Conservation (phyloP, 2,113 vertebrate genomes). For the Lanius collurio region DNA sequence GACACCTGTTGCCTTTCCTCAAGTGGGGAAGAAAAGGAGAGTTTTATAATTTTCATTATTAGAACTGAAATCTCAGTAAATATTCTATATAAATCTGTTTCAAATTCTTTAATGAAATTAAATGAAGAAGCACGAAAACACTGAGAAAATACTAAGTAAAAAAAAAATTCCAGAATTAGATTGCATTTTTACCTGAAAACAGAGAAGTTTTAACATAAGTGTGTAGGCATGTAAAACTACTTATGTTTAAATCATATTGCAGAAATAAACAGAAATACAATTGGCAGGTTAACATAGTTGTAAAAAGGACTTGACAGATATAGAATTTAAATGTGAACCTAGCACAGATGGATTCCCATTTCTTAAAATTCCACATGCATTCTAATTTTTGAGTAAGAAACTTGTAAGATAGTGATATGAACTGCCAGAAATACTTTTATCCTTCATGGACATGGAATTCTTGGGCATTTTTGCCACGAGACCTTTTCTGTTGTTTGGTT, state of each 20-base stretch:
- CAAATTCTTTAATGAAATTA: not conserved
- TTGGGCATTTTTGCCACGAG: not conserved
- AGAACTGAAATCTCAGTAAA: not conserved
- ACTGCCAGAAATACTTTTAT: not conserved
- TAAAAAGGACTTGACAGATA: not conserved
- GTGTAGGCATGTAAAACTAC: not conserved
- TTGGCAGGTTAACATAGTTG: not conserved
- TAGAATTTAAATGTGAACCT: not conserved
- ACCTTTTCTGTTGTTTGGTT: not conserved
- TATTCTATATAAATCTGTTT: not conserved
- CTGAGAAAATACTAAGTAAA: not conserved
- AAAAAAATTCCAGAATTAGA: not conserved
- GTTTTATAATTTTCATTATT: not conserved
- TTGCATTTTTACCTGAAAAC: not conserved
- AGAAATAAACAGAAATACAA: not conserved
- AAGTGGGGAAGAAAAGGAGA: not conserved
- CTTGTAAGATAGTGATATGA: not conserved
- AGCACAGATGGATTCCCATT: not conserved
- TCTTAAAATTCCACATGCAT: not conserved
- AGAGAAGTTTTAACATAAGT: not conserved
- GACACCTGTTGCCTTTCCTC: not conserved
- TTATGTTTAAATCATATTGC: not conserved
- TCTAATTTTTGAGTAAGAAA: not conserved
- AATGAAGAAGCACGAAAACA: not conserved
- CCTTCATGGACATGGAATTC: not conserved